These are phyloP conservation scores for Saccostrea glomerata DNA, from an alignment of 1,140 invertebrate species.

Conservation along the genomic window DNA sequence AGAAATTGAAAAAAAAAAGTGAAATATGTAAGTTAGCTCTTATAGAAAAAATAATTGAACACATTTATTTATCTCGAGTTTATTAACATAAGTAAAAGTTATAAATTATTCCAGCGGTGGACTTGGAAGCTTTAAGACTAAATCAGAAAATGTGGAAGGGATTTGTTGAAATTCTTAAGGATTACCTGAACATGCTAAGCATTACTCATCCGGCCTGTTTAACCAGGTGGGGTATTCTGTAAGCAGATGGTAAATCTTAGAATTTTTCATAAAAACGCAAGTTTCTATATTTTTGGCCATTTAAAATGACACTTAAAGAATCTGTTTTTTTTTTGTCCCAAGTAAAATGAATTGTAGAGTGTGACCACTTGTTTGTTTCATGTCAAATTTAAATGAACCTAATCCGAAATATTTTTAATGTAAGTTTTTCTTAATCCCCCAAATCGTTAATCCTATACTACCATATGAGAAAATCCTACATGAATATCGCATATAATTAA, in stretches of 20 bases:
- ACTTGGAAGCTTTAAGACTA: neutral
- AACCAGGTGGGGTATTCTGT: neutral
- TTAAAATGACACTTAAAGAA: neutral
- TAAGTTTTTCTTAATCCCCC: neutral
- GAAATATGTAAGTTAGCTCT: neutral
- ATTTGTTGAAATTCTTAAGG: constrained; percentile 1
- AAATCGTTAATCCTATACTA: constrained; percentile 5
- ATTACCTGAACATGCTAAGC: constrained; percentile 14
- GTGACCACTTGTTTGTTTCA: neutral
- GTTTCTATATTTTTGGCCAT: neutral
- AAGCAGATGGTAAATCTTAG: constrained; percentile 18
- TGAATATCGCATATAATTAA: constrained; percentile 3
- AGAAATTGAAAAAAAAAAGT: neutral
- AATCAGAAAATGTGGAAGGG: constrained; percentile 33
- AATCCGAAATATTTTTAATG: constrained; percentile 16
- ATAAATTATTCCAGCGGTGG: neutral
- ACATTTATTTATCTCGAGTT: constrained; percentile 3
- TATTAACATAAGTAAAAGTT: constrained; percentile 35
- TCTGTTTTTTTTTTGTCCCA: neutral
- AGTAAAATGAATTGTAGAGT: neutral
- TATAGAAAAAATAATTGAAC: neutral
- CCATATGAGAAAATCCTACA: neutral
- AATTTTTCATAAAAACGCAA: neutral
- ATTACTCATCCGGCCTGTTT: neutral
- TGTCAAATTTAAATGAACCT: neutral